phyloP scores from a whole-genome alignment of 92 coral and sea anemone species.

The Pocillopora grandis region DNA sequence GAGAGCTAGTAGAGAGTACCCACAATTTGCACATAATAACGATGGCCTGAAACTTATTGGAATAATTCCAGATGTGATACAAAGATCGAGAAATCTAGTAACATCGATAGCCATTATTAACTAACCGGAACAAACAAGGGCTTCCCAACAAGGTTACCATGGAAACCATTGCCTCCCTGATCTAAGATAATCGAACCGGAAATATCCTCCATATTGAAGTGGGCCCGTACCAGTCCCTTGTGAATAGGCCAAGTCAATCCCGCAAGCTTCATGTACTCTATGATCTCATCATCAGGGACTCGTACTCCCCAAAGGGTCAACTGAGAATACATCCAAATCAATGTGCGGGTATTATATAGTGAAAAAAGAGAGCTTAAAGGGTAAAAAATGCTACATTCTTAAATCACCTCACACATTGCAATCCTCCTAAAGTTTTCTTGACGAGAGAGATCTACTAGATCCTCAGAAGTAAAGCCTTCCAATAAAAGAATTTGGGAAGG shows the following conservation, averaged over 20 bases:
- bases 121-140: conserved; percentile 87
- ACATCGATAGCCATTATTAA: not conserved
- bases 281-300: conserved; percentile 75
- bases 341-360: not conserved
- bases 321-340: conserved; percentile 24
- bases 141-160: conserved; percentile 79
- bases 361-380: not conserved
- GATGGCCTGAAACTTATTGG: too few relatives aligned
- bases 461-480: too few relatives aligned
- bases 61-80: too few relatives aligned
- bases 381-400: not conserved
- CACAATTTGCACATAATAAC: too few relatives aligned
- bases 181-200: conserved; percentile 62
- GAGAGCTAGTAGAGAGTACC: too few relatives aligned
- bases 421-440: too few relatives aligned
- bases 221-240: conserved; percentile 91
- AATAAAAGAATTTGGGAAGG: too few relatives aligned
- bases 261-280: conserved; percentile 83
- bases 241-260: conserved; percentile 97
- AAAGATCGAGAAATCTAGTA: too few relatives aligned
- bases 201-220: conserved; percentile 84
- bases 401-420: too few relatives aligned
- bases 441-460: too few relatives aligned
- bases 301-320: conserved; percentile 88
- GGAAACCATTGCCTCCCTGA: conserved; percentile 65